Evolutionary conservation across 2,113 vertebrate species (phyloP).

Genomic region (Python bivittatus): DNA sequence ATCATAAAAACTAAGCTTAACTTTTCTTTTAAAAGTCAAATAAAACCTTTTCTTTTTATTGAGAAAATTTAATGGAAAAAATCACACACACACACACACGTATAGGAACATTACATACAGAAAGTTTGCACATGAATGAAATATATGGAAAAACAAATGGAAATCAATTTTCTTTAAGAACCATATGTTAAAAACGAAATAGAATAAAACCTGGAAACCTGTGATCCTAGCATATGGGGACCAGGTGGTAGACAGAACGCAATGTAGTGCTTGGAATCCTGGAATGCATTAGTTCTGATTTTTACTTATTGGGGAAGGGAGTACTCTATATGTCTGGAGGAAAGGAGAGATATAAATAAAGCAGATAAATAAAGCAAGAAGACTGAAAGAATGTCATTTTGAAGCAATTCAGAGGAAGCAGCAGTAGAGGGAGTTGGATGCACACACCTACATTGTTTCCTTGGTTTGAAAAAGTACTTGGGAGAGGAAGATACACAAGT

Average conservation of each 20-base stretch:
- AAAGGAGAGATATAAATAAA: background rate
- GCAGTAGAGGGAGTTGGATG: constrained; percentile 10
- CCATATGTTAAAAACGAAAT: background rate
- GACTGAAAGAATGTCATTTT: background rate
- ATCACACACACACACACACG: background rate
- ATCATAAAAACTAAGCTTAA: background rate
- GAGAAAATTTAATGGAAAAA: background rate
- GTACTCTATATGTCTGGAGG: background rate
- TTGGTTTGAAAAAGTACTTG: background rate
- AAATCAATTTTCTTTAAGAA: background rate
- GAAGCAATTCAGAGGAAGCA: background rate
- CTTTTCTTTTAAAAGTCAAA: too few relatives aligned
- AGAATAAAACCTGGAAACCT: background rate
- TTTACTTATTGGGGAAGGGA: background rate
- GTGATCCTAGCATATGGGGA: too few relatives aligned
- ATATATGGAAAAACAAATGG: background rate
- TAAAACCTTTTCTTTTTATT: too few relatives aligned
- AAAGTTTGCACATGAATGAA: background rate
- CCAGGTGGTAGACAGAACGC: background rate
- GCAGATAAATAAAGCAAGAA: background rate
- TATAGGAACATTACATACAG: background rate
- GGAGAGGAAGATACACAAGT: background rate
- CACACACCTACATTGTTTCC: background rate
- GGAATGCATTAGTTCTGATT: background rate
- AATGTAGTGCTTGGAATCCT: background rate